Evolutionary conservation across 2,888 invertebrate genomes (phyloP).

Genomic region (Drosophila demipolita): DNA sequence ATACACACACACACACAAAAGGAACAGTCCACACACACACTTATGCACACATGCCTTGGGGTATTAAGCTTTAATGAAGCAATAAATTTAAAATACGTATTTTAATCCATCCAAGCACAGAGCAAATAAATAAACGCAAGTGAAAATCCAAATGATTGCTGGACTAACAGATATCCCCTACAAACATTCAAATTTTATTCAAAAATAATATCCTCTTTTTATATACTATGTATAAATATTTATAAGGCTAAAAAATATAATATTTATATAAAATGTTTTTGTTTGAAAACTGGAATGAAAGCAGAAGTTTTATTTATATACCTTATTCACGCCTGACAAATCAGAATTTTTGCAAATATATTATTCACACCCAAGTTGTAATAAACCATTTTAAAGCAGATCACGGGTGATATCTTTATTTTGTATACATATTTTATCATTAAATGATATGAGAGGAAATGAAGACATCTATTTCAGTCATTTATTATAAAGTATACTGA

Average conservation of each 20-base stretch:
- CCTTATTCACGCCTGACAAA: background rate
- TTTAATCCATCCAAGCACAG: constrained; percentile 55
- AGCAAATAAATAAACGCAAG: constrained; percentile 28
- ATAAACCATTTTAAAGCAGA: background rate
- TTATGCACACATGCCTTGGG: constrained; percentile 50
- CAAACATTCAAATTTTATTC: background rate
- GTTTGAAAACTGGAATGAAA: background rate
- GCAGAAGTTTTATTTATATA: background rate
- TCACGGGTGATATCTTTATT: background rate
- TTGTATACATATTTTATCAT: background rate
- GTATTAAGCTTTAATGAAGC: constrained; percentile 79
- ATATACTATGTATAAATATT: background rate
- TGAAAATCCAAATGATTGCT: background rate
- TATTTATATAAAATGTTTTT: background rate
- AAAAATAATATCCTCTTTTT: background rate
- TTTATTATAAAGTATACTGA: constrained; percentile 4
- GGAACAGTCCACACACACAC: constrained; percentile 4
- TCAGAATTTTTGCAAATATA: background rate
- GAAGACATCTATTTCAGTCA: background rate
- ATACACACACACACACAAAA: constrained; percentile 11
- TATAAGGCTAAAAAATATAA: background rate
- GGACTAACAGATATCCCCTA: constrained; percentile 12
- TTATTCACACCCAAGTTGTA: background rate
- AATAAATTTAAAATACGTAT: constrained; percentile 76
- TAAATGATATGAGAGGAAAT: background rate